Evolutionary conservation across 1,140 invertebrate genomes (phyloP), one percentile per base, ranked within the genome.

Genomic region (Temnothorax nylanderi): DNA sequence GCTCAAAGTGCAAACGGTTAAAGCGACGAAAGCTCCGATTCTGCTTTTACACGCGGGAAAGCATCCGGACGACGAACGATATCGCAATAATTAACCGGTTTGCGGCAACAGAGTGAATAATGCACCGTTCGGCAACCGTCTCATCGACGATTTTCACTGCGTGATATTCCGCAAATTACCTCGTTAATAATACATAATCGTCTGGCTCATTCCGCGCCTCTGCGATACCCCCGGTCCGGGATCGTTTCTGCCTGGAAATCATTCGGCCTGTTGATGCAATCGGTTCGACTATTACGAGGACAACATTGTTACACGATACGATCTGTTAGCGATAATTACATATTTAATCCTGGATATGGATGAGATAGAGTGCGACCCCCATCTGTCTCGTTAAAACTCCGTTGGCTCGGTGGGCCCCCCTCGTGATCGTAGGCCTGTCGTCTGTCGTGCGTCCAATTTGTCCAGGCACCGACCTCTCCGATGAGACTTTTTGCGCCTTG

Each of bases 251-350:
- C 56, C 56, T 37, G 41, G 7, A n/a, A 51, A 51, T 67, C n/a
- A 80, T 67, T 80, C 58, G 3, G 76, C 32, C 21, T 41, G 58
- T 78, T 34, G 76, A 65, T n/a, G 41, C 71, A 62, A 34, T 47
- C 47, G 34, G 58, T 21, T 51, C 47, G 54, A 64, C 49, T 54
- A 80, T 77, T 67, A 51, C 76, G 74, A 67, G 60, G 32, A 80
- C 76, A 80, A 80, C 74, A 76, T 76, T 76, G 74, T 80, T 80
- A 80, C 76, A 80, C 54, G 47, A 67, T 80, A 80, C n/a, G 76
- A 80, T 80, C 76, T 32, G 60, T 67, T 78, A 64, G 41, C 58
- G 44, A 65, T 78, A 64, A 64, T 67, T 80, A 67, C 44, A 51
- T 49, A 51, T 80, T 80, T 51, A 67, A 80, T 37, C 32, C 62